Base-by-base conservation (phyloP, 2,113 vertebrate species). In the Lasiurus borealis region DNA sequence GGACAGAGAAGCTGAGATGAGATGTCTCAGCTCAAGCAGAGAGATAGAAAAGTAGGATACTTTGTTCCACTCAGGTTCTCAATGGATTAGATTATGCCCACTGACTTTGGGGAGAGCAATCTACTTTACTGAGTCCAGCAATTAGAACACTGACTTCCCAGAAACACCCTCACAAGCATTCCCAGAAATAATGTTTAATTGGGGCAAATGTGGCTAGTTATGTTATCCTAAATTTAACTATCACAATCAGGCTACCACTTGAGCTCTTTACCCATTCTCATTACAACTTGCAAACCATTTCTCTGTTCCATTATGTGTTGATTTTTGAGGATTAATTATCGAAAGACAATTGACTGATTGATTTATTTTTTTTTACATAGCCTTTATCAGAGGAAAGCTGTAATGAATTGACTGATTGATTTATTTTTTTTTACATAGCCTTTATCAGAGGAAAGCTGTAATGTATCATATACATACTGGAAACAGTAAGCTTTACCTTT, bases 321-420 rank as follows among this genome's bases (percentile, higher is more conserved):
- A 96, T 34, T 95, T 96, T 86, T 75, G 82, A 88, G 90, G 59
- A 95, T 95, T 90, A 95, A 85, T 31, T 93, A 34, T 95, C 14
- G 73, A 93, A 95, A 19, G 8, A 0, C 68, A 85, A 94, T 54
- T 78, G 25, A 85, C 75, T 89, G 5, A 54, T 54, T 54, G 5
- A 19, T 94, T 88, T 5, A 54, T 54, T 57, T 23, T 19, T 15
- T 9, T 69, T 93, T 18, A 15, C 7, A 93, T 94, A 73, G 76
- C 36, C 13, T 46, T 69, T 80, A 10, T 91, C 57, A 50, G 73
- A 93, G 23, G 29, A 85, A 86, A 90, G n/a, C 13, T 90, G 93
- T 82, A 87, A 34, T 72, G 5, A n/a, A n/a, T n/a, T n/a, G n/a
- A n/a, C n/a, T n/a, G n/a, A n/a, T n/a, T n/a, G n/a, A n/a, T n/a